A percentile compares a stretch with the other conserved stretches of the same genome.
phyloP scores from a whole-genome alignment of 2,113 vertebrate genomes.

The Cavia aperea region DNA sequence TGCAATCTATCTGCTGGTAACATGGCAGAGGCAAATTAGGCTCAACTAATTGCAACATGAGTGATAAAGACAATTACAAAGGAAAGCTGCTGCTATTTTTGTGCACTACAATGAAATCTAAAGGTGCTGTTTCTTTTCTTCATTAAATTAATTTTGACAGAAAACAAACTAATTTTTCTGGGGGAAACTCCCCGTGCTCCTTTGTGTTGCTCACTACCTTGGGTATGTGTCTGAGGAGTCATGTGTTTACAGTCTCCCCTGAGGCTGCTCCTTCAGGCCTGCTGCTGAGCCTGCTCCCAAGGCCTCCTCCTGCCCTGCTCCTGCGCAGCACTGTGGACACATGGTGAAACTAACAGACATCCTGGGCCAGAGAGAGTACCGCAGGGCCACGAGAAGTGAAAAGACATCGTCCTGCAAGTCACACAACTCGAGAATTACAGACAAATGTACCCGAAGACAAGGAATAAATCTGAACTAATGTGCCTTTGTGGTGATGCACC shows the following conservation, averaged over 20 bases:
- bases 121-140: constrained; percentile 30
- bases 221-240: not conserved
- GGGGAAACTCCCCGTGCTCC: not conserved
- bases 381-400: not conserved
- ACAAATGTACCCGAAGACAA: not conserved
- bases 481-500: not conserved
- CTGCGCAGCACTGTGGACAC: not conserved
- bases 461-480: not conserved
- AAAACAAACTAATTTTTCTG: constrained; percentile 37
- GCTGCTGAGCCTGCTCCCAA: not conserved
- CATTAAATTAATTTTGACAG: constrained; percentile 53
- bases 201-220: not conserved
- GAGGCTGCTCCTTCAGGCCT: not conserved
- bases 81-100: constrained; percentile 36
- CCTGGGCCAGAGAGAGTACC: not conserved
- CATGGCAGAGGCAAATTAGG: constrained; percentile 37
- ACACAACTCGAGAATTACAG: not conserved
- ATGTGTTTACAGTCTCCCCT: not conserved
- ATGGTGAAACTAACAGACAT: not conserved
- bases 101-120: constrained; percentile 35
- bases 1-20: constrained; percentile 32
- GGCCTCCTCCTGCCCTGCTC: not conserved
- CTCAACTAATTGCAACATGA: constrained; percentile 44
- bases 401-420: too few species aligned
- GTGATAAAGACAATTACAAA: constrained; percentile 53